These are phyloP conservation scores for Microlaimidae sp. DNA, from an alignment of 2,888 invertebrate species.

Conservation along the genomic window DNA sequence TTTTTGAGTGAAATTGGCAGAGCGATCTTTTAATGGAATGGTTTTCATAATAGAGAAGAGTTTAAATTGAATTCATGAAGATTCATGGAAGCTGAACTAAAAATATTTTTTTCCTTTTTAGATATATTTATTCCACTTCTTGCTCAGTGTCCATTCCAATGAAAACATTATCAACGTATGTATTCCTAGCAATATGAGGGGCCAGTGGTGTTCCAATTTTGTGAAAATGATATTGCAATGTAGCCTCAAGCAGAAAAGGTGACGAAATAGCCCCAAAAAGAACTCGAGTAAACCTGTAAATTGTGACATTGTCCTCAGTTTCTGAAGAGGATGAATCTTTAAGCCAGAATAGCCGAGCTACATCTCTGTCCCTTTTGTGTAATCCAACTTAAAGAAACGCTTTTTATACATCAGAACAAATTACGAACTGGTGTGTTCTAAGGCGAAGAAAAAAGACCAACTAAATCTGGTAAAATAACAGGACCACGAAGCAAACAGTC, in stretches of 20 bases:
- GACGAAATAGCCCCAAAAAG: slow-evolving; percentile 5
- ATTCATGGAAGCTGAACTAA: slow-evolving; percentile 8
- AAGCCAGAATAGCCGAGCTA: slow-evolving; percentile 8
- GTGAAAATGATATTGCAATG: neutral
- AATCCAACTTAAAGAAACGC: slow-evolving; percentile 5
- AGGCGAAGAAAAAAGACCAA: slow-evolving; percentile 5
- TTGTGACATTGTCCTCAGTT: neutral
- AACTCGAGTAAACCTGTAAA: slow-evolving; percentile 4
- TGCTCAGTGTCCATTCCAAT: neutral
- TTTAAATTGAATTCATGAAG: slow-evolving; percentile 5
- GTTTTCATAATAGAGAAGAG: neutral
- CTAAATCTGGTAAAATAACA: slow-evolving; percentile 4
- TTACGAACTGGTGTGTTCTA: neutral
- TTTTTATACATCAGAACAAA: slow-evolving; percentile 4
- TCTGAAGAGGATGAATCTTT: neutral
- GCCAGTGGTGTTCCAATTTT: neutral
- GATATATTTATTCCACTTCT: slow-evolving; percentile 2
- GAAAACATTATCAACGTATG: slow-evolving; percentile 9
- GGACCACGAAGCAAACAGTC: slow-evolving; percentile 6
- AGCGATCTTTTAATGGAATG: neutral
- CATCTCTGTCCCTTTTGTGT: neutral
- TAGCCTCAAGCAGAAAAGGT: too few relatives aligned
- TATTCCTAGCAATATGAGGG: neutral
- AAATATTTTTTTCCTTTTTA: neutral
- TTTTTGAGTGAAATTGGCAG: neutral